These are phyloP conservation scores for Synergus japonicus DNA, from an alignment of 2,888 invertebrate genomes.

Conservation along the genomic window DNA sequence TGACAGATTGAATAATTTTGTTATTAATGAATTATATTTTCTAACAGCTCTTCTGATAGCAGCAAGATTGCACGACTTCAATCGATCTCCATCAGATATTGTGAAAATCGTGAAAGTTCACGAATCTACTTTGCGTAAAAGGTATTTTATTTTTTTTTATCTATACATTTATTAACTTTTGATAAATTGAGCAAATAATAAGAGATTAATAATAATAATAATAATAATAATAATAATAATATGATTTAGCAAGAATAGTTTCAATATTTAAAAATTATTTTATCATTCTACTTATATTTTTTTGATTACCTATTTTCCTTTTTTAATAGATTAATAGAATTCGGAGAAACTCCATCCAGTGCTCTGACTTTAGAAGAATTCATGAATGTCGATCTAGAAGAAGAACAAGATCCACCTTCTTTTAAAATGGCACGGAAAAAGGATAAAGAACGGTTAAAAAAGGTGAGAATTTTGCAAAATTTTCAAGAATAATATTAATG, in stretches of 20 bases:
- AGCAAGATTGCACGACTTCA: slow-evolving; percentile 94
- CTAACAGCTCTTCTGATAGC: slow-evolving; percentile 93
- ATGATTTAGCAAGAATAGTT: not conserved
- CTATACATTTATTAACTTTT: not conserved
- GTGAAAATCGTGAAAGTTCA: slow-evolving; percentile 97
- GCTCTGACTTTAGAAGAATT: slow-evolving; percentile 97
- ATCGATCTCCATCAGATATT: slow-evolving; percentile 90
- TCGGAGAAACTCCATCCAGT: slow-evolving; percentile 97
- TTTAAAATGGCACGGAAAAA: slow-evolving; percentile 94
- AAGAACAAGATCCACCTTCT: slow-evolving; percentile 97
- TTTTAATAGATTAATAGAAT: slow-evolving; percentile 87
- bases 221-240: not conserved
- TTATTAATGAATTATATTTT: slow-evolving; percentile 47
- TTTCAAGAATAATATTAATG: slow-evolving; percentile 41
- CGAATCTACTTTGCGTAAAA: slow-evolving; percentile 93
- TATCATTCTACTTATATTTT: not conserved
- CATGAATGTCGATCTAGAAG: slow-evolving; percentile 96
- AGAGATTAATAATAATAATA: too few relatives aligned
- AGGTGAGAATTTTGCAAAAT: slow-evolving; percentile 77
- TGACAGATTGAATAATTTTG: not conserved
- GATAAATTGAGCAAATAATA: too few relatives aligned
- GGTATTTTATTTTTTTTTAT: slow-evolving; percentile 75
- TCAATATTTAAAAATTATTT: not conserved
- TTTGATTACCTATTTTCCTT: not conserved
- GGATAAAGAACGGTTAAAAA: slow-evolving; percentile 90